Conservation (phyloP, 2,888 invertebrate species). For the Melieria crassipennis region DNA sequence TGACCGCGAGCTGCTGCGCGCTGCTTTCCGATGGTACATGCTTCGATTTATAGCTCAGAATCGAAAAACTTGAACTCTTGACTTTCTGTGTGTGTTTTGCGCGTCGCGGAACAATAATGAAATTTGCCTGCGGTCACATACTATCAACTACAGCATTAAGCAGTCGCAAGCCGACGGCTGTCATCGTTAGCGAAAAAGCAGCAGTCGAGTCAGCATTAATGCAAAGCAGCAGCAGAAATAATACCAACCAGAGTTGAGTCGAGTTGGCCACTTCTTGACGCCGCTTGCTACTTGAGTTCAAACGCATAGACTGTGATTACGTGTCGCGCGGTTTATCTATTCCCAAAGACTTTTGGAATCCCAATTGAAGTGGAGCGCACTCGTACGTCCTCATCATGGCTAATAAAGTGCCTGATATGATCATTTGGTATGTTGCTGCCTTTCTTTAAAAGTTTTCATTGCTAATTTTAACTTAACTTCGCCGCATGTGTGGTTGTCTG, state of each 20-base stretch:
- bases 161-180: neutral
- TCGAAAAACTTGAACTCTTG: neutral
- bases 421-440: constrained; percentile 55
- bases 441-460: neutral
- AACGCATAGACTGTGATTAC: neutral
- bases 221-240: neutral
- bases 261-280: too few species aligned
- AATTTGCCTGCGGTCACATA: neutral
- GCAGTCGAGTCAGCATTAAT: constrained; percentile 23
- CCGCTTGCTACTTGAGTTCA: too few species aligned
- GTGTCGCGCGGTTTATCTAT: neutral
- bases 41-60: neutral
- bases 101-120: neutral
- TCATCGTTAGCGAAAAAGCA: neutral
- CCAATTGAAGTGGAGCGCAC: neutral
- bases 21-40: too few species aligned
- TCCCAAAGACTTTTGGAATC: too few species aligned
- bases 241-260: neutral
- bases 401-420: constrained; percentile 65
- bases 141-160: too few species aligned
- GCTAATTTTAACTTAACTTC: too few species aligned
- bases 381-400: constrained; percentile 49
- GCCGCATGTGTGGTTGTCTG: too few species aligned
- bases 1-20: neutral
- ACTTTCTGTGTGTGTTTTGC: neutral